These are phyloP conservation scores for Bombus waltoni DNA, from an alignment of 1,140 invertebrate species.

Conservation along the genomic window DNA sequence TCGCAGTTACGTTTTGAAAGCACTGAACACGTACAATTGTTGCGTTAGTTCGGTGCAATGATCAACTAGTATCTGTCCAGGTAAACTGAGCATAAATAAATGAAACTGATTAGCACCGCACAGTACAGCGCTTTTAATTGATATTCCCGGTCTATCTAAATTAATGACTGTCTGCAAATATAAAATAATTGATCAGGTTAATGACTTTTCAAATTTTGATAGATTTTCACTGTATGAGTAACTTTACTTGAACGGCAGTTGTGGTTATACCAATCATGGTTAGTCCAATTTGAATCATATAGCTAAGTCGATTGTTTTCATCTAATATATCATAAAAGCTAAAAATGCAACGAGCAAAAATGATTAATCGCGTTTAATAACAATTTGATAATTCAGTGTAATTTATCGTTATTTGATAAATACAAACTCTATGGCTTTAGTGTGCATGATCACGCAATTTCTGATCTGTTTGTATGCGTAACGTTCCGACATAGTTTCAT, in stretches of 20 bases:
- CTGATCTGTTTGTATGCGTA: not conserved
- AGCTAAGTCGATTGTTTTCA: not conserved
- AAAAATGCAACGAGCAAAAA: not conserved
- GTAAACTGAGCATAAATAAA: not conserved
- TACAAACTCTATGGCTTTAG: not conserved
- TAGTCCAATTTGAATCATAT: not conserved
- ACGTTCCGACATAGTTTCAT: not conserved
- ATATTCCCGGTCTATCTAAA: not conserved
- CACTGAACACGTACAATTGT: not conserved
- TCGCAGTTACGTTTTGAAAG: not conserved
- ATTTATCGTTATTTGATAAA: not conserved
- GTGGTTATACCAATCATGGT: constrained; percentile 5
- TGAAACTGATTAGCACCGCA: not conserved
- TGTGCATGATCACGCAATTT: not conserved
- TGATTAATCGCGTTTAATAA: not conserved
- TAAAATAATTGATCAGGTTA: not conserved
- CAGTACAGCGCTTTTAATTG: not conserved
- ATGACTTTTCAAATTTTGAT: not conserved
- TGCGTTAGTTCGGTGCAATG: not conserved
- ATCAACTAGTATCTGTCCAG: not conserved
- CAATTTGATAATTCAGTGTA: not conserved
- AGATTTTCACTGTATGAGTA: not conserved
- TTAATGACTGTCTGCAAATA: not conserved
- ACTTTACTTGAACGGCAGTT: not conserved
- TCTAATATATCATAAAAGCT: not conserved